Conservation (phyloP, 2,113 vertebrate species). For the Hippoglossus stenolepis region DNA sequence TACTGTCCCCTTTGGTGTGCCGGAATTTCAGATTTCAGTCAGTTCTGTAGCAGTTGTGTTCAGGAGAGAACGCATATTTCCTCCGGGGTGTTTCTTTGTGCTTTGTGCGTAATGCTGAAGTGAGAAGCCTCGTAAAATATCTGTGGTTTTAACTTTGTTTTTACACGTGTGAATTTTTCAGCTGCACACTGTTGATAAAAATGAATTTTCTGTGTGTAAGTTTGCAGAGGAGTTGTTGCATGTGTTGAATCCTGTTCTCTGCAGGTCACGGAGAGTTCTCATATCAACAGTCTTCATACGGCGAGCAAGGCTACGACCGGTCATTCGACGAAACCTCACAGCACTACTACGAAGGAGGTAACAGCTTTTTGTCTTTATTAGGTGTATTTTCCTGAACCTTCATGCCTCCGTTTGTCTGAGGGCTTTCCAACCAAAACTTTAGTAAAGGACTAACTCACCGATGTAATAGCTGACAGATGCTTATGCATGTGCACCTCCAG, state of each 20-base stretch:
- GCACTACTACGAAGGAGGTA: constrained; percentile 97
- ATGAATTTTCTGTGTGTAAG: constrained; percentile 7
- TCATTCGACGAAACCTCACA: constrained; percentile 93
- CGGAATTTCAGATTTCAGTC: constrained; percentile 77
- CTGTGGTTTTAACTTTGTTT: background rate
- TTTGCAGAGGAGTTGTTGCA: constrained; percentile 34
- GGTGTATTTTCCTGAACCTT: background rate
- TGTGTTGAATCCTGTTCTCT: constrained; percentile 48
- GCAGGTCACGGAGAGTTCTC: constrained; percentile 92
- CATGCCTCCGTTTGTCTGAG: background rate
- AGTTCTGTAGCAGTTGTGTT: constrained; percentile 7
- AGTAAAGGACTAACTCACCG: background rate
- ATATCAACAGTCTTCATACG: constrained; percentile 93
- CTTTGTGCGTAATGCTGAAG: constrained; percentile 21
- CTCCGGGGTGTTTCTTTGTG: constrained; percentile 20
- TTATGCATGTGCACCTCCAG: constrained; percentile 68
- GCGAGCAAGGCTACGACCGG: constrained; percentile 93
- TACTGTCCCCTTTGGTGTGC: constrained; percentile 74
- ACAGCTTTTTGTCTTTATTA: background rate
- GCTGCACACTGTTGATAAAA: background rate
- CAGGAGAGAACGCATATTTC: constrained; percentile 14
- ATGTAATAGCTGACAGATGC: background rate
- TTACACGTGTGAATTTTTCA: constrained; percentile 7
- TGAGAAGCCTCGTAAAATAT: constrained; percentile 15
- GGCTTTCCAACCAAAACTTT: background rate